These are phyloP conservation scores for Venustoraphidia nigricollis DNA, from an alignment of 2,888 invertebrate genomes.

Conservation along the genomic window DNA sequence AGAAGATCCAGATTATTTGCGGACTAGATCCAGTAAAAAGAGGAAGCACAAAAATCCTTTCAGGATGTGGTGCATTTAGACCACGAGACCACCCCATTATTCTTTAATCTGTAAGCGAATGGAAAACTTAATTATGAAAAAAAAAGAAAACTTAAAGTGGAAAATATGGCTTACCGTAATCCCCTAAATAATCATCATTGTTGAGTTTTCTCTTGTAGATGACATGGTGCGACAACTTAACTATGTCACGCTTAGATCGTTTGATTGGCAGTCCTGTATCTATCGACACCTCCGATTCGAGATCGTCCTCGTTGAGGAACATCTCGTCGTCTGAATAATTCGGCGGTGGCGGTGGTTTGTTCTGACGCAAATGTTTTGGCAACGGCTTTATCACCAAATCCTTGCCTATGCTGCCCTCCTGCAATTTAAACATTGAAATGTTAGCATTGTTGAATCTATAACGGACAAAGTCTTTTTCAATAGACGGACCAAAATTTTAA, in stretches of 20 bases:
- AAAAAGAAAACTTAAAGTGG: too few species aligned
- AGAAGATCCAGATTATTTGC: too few species aligned
- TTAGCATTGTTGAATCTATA: too few species aligned
- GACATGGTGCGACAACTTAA: conserved; percentile 42
- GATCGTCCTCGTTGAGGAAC: conserved; percentile 50
- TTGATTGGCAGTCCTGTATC: conserved; percentile 44
- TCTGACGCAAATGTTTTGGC: conserved; percentile 47
- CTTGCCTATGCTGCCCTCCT: conserved; percentile 88
- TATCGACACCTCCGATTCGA: conserved; percentile 46
- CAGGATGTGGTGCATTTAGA: too few species aligned
- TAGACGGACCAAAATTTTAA: too few species aligned
- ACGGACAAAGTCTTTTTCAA: too few species aligned
- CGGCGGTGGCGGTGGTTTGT: conserved; percentile 13
- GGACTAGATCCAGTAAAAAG: too few species aligned
- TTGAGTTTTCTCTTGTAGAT: conserved; percentile 51
- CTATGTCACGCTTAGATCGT: conserved; percentile 12
- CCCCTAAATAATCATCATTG: conserved; percentile 49
- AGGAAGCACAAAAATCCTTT: too few species aligned
- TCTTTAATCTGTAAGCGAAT: too few species aligned
- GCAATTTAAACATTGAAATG: conserved; percentile 14
- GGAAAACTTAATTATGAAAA: too few species aligned
- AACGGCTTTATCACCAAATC: conserved; percentile 77
- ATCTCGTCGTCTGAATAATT: conserved; percentile 43
- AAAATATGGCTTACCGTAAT: conserved; percentile 52
- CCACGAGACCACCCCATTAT: too few species aligned